Conservation (phyloP, 2,113 vertebrate species). For the Cairina moschata region DNA sequence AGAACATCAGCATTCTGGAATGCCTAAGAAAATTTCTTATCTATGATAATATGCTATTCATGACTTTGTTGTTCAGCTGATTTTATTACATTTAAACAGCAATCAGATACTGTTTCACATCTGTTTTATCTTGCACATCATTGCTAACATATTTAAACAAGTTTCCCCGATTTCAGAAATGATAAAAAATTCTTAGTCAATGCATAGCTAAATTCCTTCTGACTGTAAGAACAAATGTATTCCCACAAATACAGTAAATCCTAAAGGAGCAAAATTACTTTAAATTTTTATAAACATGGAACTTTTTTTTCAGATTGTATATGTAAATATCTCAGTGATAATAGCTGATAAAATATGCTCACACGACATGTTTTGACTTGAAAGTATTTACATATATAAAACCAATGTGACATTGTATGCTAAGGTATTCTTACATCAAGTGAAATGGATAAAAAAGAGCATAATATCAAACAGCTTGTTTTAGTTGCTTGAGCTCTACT, state of each 20-base stretch:
- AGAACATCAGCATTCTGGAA: not conserved
- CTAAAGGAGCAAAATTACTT: not conserved
- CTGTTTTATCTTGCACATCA: not conserved
- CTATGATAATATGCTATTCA: not conserved
- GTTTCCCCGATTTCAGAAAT: not conserved
- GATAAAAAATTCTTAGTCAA: not conserved
- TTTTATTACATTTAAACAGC: not conserved
- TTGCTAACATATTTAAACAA: not conserved
- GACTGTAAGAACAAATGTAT: not conserved
- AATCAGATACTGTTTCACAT: not conserved
- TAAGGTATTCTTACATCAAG: conserved; percentile 11
- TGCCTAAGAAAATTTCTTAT: not conserved
- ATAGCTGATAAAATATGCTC: conserved; percentile 52
- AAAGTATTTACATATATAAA: conserved; percentile 53
- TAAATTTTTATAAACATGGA: not conserved
- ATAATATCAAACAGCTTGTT: conserved; percentile 38
- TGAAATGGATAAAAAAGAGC: not conserved
- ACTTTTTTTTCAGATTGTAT: not conserved
- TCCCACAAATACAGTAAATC: not conserved
- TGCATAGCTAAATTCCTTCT: not conserved
- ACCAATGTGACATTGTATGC: conserved; percentile 25
- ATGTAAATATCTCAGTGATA: not conserved
- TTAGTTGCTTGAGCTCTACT: conserved; percentile 25
- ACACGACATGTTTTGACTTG: not conserved
- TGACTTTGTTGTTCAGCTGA: not conserved